Percentiles rank a stretch among this genome's conserved stretches.
Conservation (phyloP, 2,888 invertebrate genomes). For the Dichetophora obliterata region DNA sequence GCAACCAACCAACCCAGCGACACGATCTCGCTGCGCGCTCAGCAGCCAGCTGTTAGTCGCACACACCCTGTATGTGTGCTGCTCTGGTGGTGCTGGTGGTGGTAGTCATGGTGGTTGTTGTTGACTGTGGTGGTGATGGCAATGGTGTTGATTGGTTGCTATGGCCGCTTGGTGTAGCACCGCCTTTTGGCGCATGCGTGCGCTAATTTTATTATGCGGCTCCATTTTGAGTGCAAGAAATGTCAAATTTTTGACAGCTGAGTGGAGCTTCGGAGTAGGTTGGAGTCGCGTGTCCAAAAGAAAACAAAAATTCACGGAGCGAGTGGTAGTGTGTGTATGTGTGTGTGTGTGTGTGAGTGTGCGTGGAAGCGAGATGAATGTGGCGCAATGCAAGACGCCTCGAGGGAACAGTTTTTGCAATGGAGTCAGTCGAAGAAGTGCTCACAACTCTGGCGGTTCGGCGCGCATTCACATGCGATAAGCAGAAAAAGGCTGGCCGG, state of each 20-base stretch:
- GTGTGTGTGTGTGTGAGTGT: conserved; percentile 27
- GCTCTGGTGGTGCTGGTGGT: conserved; percentile 26
- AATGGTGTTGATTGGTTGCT: conserved; percentile 60
- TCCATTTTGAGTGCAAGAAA: conserved; percentile 61
- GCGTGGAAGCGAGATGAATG: conserved; percentile 13
- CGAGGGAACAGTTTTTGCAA: conserved; percentile 37
- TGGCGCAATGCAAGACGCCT: conserved; percentile 33
- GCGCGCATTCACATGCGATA: neutral
- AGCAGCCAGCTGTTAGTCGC: conserved; percentile 31
- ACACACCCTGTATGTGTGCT: conserved; percentile 46
- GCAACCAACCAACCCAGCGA: conserved; percentile 12
- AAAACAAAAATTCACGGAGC: conserved; percentile 1
- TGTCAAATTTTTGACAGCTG: conserved; percentile 27
- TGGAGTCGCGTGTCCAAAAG: neutral
- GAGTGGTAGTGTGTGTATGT: conserved; percentile 44
- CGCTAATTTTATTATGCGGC: conserved; percentile 37
- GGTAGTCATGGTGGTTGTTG: conserved; percentile 44
- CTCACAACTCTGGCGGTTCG: neutral
- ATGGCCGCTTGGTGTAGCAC: conserved; percentile 52
- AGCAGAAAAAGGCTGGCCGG: neutral
- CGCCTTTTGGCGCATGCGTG: conserved; percentile 49
- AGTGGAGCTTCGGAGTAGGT: neutral
- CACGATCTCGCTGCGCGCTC: neutral
- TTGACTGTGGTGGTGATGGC: conserved; percentile 41
- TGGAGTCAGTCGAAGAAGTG: conserved; percentile 40